phyloP scores from a whole-genome alignment of 2,113 vertebrate species.

The Stigmatopora nigra region DNA sequence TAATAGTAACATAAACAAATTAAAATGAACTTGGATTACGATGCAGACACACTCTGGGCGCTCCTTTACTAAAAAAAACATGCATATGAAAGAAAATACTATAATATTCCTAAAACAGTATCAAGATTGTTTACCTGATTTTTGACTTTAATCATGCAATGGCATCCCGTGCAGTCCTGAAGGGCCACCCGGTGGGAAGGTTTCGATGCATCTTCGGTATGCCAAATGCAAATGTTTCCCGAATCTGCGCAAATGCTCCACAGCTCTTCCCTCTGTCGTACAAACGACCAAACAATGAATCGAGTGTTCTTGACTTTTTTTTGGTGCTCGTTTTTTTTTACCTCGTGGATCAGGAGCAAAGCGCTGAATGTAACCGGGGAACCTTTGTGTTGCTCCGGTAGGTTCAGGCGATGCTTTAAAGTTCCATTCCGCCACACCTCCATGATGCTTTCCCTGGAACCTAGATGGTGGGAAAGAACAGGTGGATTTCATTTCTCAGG shows the following conservation, averaged over 20 bases:
- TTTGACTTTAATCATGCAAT: constrained; percentile 88
- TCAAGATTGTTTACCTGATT: constrained; percentile 51
- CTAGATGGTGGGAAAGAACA: constrained; percentile 49
- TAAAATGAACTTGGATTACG: no score
- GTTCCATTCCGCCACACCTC: constrained; percentile 66
- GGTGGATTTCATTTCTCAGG: background rate
- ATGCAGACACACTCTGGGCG: no score
- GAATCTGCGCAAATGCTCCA: constrained; percentile 70
- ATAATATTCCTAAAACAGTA: no score
- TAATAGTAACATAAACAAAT: no score
- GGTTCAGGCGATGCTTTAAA: constrained; percentile 56
- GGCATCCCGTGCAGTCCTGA: constrained; percentile 78
- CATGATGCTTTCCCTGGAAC: constrained; percentile 70
- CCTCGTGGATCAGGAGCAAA: constrained; percentile 81
- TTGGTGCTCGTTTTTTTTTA: constrained; percentile 43
- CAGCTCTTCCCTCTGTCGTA: constrained; percentile 73
- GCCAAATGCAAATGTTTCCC: constrained; percentile 78
- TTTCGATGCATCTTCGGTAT: constrained; percentile 60
- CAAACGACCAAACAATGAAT: background rate
- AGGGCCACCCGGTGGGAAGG: constrained; percentile 70
- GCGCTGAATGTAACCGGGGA: constrained; percentile 57
- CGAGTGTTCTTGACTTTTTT: no score
- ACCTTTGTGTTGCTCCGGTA: constrained; percentile 56
- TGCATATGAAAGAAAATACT: no score
- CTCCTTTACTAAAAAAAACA: no score